Evolutionary conservation across 2,888 invertebrate species (phyloP).

Genomic region (Leptinotarsa rubiginosa): DNA sequence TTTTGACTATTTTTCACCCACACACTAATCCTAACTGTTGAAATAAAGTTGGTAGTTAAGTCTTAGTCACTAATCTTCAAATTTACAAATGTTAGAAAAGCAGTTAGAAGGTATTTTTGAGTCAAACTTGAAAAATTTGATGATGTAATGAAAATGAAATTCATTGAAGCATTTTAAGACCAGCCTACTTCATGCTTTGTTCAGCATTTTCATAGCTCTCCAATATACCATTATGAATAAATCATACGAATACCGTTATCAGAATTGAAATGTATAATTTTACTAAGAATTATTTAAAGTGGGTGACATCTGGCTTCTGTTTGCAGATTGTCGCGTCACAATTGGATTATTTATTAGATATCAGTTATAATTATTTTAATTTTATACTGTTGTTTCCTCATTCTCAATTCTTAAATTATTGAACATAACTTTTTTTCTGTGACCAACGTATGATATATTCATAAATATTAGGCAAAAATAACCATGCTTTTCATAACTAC

Average conservation of each 20-base stretch:
- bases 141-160: neutral
- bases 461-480: neutral
- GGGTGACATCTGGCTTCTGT: too few relatives aligned
- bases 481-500: neutral
- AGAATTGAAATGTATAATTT: too few relatives aligned
- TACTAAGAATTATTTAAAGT: too few relatives aligned
- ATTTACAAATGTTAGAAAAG: neutral
- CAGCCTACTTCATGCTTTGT: neutral
- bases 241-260: neutral
- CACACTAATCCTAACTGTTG: too few relatives aligned
- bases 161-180: neutral
- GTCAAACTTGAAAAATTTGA: neutral
- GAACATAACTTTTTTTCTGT: neutral
- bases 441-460: neutral
- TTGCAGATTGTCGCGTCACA: too few relatives aligned
- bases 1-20: too few relatives aligned
- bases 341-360: neutral
- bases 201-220: neutral
- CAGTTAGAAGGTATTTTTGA: neutral
- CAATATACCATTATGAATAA: neutral
- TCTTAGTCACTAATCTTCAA: neutral
- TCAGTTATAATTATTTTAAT: neutral
- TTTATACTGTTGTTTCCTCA: neutral
- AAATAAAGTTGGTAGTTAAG: too few relatives aligned
- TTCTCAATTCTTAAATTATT: too few relatives aligned